A percentile compares a stretch with the other conserved stretches of the same genome.
These are phyloP conservation scores for Alouatta palliata DNA, from an alignment of 2,113 vertebrate genomes.

Conservation along the genomic window DNA sequence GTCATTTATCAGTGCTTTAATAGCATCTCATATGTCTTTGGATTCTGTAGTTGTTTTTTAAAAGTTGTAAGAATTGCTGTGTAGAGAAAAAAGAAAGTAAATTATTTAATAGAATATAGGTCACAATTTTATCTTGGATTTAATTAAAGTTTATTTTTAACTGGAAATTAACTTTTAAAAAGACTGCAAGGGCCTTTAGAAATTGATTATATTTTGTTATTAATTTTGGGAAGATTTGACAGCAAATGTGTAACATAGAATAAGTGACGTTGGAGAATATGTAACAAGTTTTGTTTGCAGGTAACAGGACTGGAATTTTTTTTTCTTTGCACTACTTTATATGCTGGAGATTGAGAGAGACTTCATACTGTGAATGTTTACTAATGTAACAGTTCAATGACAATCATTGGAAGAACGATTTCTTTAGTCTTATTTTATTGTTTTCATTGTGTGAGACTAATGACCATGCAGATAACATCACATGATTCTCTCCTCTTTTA, in stretches of 20 bases:
- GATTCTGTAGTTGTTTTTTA: constrained; percentile 85
- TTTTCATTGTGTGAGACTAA: constrained; percentile 81
- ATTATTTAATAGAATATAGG: constrained; percentile 85
- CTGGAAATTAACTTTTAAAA: constrained; percentile 86
- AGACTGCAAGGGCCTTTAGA: constrained; percentile 84
- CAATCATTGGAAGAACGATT: constrained; percentile 88
- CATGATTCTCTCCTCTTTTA: constrained; percentile 80
- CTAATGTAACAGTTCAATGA: constrained; percentile 87
- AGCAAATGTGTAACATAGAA: constrained; percentile 82
- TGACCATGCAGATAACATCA: constrained; percentile 76
- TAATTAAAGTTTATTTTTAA: constrained; percentile 87
- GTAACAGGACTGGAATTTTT: constrained; percentile 85
- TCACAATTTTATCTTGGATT: constrained; percentile 84
- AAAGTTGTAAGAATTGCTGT: constrained; percentile 85
- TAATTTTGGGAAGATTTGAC: constrained; percentile 83
- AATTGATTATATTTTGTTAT: constrained; percentile 89
- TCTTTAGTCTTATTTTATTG: constrained; percentile 82
- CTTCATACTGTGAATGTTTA: constrained; percentile 91
- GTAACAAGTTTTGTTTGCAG: constrained; percentile 82
- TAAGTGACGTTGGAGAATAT: constrained; percentile 80
- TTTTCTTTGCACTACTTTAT: constrained; percentile 91
- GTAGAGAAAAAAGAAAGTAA: constrained; percentile 80
- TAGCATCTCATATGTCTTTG: constrained; percentile 84
- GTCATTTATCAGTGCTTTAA: constrained; percentile 86
- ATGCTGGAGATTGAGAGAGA: constrained; percentile 88